phyloP scores from a whole-genome alignment of 2,797 vertebrate species.

The Sibirionetta formosa region DNA sequence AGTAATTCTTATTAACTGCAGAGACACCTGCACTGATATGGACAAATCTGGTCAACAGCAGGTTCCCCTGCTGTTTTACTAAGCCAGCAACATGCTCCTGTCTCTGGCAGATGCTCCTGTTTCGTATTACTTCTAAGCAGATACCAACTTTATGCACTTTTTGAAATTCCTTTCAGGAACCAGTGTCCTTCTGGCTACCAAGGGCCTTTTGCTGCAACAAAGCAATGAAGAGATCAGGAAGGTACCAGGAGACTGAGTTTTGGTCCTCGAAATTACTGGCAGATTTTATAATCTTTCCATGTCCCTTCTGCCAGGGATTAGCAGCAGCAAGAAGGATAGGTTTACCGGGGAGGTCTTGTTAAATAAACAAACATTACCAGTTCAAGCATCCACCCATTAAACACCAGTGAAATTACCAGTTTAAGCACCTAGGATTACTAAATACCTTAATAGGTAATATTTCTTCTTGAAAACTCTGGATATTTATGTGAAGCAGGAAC shows the following conservation, averaged over 20 bases:
- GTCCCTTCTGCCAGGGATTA: conserved; percentile 67
- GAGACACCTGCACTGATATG: conserved; percentile 78
- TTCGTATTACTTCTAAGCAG: conserved; percentile 74
- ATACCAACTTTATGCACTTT: conserved; percentile 72
- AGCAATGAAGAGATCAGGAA: conserved; percentile 75
- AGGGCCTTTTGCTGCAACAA: conserved; percentile 62
- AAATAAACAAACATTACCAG: conserved; percentile 60
- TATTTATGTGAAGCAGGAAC: conserved; percentile 26
- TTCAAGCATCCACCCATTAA: conserved; percentile 53
- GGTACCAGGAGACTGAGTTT: conserved; percentile 62
- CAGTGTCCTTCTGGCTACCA: conserved; percentile 76
- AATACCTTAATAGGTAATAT: conserved; percentile 58
- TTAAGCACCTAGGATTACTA: conserved; percentile 59
- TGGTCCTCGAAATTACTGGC: conserved; percentile 60
- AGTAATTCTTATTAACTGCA: conserved; percentile 81
- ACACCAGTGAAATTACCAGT: conserved; percentile 54
- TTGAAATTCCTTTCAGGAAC: conserved; percentile 78
- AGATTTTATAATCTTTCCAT: conserved; percentile 55
- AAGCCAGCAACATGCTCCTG: conserved; percentile 74
- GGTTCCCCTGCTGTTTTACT: conserved; percentile 83
- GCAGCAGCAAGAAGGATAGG: conserved; percentile 17
- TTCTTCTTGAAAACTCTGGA: conserved; percentile 46
- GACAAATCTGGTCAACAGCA: conserved; percentile 83
- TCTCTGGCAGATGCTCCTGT: conserved; percentile 77
- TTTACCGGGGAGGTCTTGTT: conserved; percentile 40